These are phyloP conservation scores for Sebastes umbrosus DNA, from an alignment of 2,797 vertebrate species.

Conservation along the genomic window DNA sequence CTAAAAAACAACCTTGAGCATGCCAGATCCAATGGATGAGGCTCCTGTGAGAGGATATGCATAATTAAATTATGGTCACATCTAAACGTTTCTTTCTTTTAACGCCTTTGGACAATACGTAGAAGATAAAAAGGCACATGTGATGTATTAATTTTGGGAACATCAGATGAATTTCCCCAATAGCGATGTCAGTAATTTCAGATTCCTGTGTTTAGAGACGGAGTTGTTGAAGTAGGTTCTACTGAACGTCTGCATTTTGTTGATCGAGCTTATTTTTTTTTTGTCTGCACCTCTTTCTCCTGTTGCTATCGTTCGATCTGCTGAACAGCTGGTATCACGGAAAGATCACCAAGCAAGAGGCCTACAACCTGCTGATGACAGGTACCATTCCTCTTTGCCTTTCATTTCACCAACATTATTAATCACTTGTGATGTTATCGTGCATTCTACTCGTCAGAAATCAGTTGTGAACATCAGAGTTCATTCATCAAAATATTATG, in stretches of 20 bases:
- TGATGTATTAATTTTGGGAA: background rate
- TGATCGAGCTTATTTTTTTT: background rate
- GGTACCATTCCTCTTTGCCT: constrained; percentile 78
- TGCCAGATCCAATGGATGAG: too few species aligned
- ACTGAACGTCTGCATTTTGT: background rate
- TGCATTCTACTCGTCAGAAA: constrained; percentile 18
- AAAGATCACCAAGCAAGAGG: constrained; percentile 98
- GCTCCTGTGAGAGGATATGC: too few species aligned
- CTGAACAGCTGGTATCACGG: constrained; percentile 96
- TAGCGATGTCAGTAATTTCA: background rate
- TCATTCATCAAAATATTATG: constrained; percentile 34
- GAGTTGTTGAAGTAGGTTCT: background rate
- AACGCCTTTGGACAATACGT: background rate
- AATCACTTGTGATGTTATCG: background rate
- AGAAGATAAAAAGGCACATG: background rate
- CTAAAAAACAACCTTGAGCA: background rate
- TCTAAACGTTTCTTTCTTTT: background rate
- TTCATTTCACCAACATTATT: constrained; percentile 1
- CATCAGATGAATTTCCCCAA: background rate
- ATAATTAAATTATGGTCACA: background rate
- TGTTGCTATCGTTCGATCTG: constrained; percentile 3
- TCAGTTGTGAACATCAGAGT: background rate
- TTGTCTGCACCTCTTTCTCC: background rate
- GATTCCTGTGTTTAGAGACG: background rate
- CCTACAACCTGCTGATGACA: constrained; percentile 98